These are phyloP conservation scores for Anneissia japonica DNA, from an alignment of 35 echinoderm and acorn worm species.

Conservation along the genomic window DNA sequence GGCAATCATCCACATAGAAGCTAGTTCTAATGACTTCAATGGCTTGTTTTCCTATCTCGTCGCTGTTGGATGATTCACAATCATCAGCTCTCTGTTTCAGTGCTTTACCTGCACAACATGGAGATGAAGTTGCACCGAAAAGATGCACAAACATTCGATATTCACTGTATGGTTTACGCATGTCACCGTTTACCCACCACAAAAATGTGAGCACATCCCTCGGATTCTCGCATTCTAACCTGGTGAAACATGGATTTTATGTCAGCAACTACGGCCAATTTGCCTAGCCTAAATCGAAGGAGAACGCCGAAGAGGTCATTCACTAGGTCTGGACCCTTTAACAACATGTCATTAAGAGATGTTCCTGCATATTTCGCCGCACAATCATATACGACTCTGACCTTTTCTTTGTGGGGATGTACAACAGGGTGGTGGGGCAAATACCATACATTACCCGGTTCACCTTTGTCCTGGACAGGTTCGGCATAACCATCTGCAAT, in stretches of 20 bases:
- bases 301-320: conserved; percentile 34
- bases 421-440: conserved; percentile 30
- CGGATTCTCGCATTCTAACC: conserved; percentile 13
- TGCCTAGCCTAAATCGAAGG: conserved; percentile 12
- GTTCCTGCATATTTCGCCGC: conserved; percentile 41
- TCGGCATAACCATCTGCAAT: conserved; percentile 24
- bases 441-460: conserved; percentile 20
- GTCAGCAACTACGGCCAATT: conserved; percentile 33
- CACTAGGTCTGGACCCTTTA: conserved; percentile 55
- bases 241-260: conserved; percentile 53
- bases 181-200: neutral
- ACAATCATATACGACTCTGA: conserved; percentile 63
- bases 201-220: conserved; percentile 12
- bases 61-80: neutral
- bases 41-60: neutral
- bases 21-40: neutral
- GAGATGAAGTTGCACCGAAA: conserved; percentile 20
- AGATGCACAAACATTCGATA: neutral
- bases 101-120: conserved; percentile 32
- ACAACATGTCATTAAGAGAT: conserved; percentile 54
- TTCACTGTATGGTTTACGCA: neutral
- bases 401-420: conserved; percentile 35
- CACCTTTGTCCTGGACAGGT: neutral
- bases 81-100: conserved; percentile 23
- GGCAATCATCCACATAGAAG: conserved; percentile 11